Conservation (phyloP, 2,888 invertebrate genomes). For the Platycheirus albimanus region DNA sequence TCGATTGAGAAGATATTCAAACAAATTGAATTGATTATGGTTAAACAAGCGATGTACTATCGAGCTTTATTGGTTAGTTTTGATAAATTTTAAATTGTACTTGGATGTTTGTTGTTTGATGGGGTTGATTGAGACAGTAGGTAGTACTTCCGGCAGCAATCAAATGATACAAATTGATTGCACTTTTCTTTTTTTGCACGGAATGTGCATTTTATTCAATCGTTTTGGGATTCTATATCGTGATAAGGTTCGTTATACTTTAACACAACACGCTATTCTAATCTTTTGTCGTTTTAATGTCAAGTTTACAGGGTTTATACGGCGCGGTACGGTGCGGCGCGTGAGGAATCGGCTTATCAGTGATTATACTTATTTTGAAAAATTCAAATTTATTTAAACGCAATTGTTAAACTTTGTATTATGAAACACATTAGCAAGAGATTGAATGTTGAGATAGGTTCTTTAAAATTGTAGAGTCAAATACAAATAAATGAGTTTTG, state of each 20-base stretch:
- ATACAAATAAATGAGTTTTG: too few species aligned
- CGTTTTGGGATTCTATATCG: not conserved
- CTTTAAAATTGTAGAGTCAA: not conserved
- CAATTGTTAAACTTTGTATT: not conserved
- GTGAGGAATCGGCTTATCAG: slow-evolving; percentile 25
- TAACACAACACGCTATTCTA: not conserved
- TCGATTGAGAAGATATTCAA: slow-evolving; percentile 85
- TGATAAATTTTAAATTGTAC: not conserved
- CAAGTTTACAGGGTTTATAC: not conserved
- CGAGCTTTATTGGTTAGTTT: slow-evolving; percentile 86
- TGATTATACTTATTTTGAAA: slow-evolving; percentile 4
- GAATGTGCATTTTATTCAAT: slow-evolving; percentile 5
- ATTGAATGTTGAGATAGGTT: not conserved
- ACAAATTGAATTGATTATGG: slow-evolving; percentile 85
- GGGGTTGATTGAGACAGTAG: not conserved
- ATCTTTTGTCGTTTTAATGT: not conserved
- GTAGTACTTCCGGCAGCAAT: too few species aligned
- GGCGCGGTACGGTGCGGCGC: too few species aligned
- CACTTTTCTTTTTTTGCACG: not conserved
- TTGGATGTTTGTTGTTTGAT: not conserved
- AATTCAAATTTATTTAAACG: slow-evolving; percentile 1
- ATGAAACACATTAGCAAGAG: not conserved
- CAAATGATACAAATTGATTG: too few species aligned
- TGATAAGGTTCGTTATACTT: not conserved
- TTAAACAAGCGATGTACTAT: slow-evolving; percentile 87